Conservation (phyloP, 1,140 invertebrate species). For the Metopolophium dirhodum region DNA sequence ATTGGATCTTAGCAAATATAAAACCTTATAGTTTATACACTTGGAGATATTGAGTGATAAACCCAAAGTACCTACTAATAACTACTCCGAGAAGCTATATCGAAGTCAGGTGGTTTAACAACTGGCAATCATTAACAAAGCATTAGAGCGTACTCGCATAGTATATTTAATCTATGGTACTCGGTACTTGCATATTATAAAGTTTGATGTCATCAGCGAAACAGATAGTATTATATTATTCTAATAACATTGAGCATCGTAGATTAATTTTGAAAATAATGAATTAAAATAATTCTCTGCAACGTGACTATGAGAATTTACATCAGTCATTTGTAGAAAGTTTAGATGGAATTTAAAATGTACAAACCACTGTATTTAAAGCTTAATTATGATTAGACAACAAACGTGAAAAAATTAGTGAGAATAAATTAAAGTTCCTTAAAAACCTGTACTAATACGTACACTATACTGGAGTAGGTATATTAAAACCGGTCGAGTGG, state of each 20-base stretch:
- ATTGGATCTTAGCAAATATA: neutral
- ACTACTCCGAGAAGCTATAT: too few species aligned
- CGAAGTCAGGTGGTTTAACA: too few species aligned
- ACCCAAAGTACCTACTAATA: neutral
- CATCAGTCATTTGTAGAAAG: neutral
- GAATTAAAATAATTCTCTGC: neutral
- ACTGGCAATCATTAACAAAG: too few species aligned
- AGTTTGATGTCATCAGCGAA: neutral
- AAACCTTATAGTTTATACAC: neutral
- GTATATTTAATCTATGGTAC: too few species aligned
- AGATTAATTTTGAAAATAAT: neutral
- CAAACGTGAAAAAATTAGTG: neutral
- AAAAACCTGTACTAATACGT: slow-evolving; percentile 28
- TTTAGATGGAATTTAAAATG: neutral
- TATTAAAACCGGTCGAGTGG: neutral
- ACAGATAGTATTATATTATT: neutral
- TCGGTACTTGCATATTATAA: neutral
- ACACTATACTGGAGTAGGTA: too few species aligned
- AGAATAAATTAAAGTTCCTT: slow-evolving; percentile 20
- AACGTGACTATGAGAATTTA: neutral
- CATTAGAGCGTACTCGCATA: too few species aligned
- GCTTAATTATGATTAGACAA: slow-evolving; percentile 20
- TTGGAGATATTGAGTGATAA: neutral
- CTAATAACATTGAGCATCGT: neutral
- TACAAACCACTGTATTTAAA: neutral